Conservation (phyloP, 2,888 invertebrate species). For the Tachystola acroxantha region DNA sequence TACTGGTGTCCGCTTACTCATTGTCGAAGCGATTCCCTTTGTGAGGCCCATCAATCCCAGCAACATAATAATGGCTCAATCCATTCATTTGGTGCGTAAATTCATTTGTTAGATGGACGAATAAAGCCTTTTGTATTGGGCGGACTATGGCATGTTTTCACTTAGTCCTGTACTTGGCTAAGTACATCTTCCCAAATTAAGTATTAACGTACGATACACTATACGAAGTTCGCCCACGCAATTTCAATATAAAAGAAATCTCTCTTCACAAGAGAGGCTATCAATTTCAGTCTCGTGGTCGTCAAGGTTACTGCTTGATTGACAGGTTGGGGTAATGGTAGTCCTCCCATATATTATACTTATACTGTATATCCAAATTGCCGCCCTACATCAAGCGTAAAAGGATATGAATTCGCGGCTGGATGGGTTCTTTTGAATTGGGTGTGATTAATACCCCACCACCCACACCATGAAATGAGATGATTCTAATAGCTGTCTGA, state of each 20-base stretch:
- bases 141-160: slow-evolving; percentile 27
- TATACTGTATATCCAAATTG: slow-evolving; percentile 11
- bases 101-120: slow-evolving; percentile 26
- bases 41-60: slow-evolving; percentile 37
- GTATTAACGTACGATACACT: neutral
- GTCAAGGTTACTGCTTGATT: slow-evolving; percentile 55
- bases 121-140: slow-evolving; percentile 32
- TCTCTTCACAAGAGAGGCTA: slow-evolving; percentile 37
- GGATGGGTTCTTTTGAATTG: slow-evolving; percentile 43
- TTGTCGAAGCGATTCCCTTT: slow-evolving; percentile 42
- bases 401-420: slow-evolving; percentile 45
- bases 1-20: slow-evolving; percentile 41
- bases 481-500: slow-evolving; percentile 27
- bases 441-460: slow-evolving; percentile 35
- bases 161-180: slow-evolving; percentile 21
- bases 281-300: slow-evolving; percentile 50
- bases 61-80: slow-evolving; percentile 44
- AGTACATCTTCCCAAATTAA: neutral
- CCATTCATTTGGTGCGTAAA: slow-evolving; percentile 33
- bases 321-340: slow-evolving; percentile 52
- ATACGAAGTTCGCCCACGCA: neutral
- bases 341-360: slow-evolving; percentile 25
- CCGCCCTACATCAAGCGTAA: slow-evolving; percentile 37
- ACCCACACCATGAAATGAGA: slow-evolving; percentile 33
- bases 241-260: slow-evolving; percentile 20